phyloP scores from a whole-genome alignment of 2,888 invertebrate species.

The Cremastinae sp. region DNA sequence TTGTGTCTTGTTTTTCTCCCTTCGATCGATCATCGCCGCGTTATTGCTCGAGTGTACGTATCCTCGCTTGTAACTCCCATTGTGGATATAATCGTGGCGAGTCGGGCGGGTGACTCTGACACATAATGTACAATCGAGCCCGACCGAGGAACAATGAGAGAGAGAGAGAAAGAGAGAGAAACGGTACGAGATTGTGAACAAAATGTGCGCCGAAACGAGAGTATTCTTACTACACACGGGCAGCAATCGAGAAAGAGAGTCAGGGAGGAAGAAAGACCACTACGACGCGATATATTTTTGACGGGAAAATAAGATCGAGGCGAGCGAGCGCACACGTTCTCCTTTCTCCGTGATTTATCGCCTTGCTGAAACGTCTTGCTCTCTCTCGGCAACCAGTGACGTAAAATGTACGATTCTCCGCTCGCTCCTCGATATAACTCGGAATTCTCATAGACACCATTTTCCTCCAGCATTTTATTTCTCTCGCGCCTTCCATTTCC shows the following conservation, averaged over 20 bases:
- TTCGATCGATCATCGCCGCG: conserved; percentile 1
- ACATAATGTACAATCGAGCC: conserved; percentile 49
- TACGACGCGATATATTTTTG: conserved; percentile 51
- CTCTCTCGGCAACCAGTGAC: conserved; percentile 31
- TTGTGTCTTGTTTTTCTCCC: conserved; percentile 5
- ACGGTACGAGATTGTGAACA: conserved; percentile 38
- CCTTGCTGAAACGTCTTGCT: conserved; percentile 53
- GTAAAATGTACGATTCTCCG: conserved; percentile 36
- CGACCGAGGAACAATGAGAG: conserved; percentile 50
- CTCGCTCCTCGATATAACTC: conserved; percentile 16
- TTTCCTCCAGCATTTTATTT: conserved; percentile 19
- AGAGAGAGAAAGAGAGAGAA: conserved; percentile 47
- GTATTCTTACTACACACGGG: conserved; percentile 17
- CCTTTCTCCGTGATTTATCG: conserved; percentile 53
- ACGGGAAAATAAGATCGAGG: conserved; percentile 50
- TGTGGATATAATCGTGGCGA: conserved; percentile 45
- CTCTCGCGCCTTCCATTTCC: background rate
- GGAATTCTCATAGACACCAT: conserved; percentile 7
- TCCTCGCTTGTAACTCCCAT: conserved; percentile 34
- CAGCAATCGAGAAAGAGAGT: conserved; percentile 23
- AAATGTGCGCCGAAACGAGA: conserved; percentile 46
- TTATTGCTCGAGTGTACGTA: conserved; percentile 39
- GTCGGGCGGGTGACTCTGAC: conserved; percentile 6
- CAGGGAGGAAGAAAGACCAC: conserved; percentile 18
- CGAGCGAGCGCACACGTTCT: conserved; percentile 29